Conservation (phyloP, 2,113 vertebrate species). For the Malurus elegans region DNA sequence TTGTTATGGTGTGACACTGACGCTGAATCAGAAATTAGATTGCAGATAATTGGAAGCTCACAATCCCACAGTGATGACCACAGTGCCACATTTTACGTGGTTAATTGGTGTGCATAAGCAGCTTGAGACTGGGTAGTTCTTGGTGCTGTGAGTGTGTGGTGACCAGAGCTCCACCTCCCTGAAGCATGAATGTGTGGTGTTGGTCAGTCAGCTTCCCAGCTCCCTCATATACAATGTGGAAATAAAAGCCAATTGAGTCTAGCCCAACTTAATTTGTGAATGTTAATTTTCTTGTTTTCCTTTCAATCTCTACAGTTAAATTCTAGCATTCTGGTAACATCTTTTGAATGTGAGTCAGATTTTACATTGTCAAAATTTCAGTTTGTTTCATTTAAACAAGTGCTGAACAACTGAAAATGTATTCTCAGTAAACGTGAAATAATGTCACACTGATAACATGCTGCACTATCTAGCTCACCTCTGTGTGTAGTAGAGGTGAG, state of each 20-base stretch:
- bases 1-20: neutral
- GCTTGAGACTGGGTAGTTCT: neutral
- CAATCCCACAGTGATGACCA: neutral
- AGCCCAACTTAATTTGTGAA: neutral
- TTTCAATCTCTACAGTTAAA: neutral
- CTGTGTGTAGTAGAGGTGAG: neutral
- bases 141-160: neutral
- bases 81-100: neutral
- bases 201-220: neutral
- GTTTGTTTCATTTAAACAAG: neutral
- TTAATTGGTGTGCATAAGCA: neutral
- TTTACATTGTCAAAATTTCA: neutral
- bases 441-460: neutral
- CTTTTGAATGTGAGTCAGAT: neutral
- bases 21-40: neutral
- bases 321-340: neutral
- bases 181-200: too few species aligned
- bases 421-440: neutral
- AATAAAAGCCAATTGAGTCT: neutral
- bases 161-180: neutral
- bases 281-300: neutral
- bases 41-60: neutral
- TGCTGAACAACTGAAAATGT: neutral
- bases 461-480: neutral
- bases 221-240: neutral